Percentiles rank a stretch among this genome's conserved stretches.
phyloP scores from a whole-genome alignment of 30 jellyfish, hydroid and myxozoan species.

The Phacellophora camtschatica region DNA sequence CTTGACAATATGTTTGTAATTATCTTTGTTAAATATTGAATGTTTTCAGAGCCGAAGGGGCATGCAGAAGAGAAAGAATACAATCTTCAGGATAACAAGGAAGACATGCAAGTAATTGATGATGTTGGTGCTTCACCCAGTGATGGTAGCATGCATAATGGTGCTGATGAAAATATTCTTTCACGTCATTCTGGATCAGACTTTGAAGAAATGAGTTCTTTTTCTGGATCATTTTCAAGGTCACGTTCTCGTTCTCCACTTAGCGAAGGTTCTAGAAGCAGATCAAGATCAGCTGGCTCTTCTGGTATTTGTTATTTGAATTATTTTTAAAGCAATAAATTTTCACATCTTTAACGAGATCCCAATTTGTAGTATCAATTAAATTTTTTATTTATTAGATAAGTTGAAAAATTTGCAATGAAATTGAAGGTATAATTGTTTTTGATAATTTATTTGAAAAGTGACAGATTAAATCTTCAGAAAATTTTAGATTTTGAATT shows the following conservation, averaged over 20 bases:
- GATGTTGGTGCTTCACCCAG: conserved; percentile 74
- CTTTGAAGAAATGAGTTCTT: conserved; percentile 68
- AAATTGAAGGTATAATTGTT: too few relatives aligned
- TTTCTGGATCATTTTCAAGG: conserved; percentile 68
- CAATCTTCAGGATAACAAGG: conserved; percentile 71
- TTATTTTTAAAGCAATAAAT: too few relatives aligned
- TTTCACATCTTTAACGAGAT: too few relatives aligned
- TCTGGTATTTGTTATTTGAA: conserved; percentile 29
- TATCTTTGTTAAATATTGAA: not conserved
- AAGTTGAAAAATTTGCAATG: too few relatives aligned
- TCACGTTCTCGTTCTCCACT: conserved; percentile 55
- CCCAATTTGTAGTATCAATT: too few relatives aligned
- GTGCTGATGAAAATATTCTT: conserved; percentile 57
- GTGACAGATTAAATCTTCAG: too few relatives aligned
- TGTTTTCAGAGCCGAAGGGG: conserved; percentile 5
- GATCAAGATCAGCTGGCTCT: conserved; percentile 67
- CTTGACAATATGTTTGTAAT: not conserved
- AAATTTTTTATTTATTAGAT: too few relatives aligned
- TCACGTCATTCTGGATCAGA: conserved; percentile 77
- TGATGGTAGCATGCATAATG: conserved; percentile 51
- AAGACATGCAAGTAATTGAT: conserved; percentile 84
- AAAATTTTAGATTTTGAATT: not conserved
- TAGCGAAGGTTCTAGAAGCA: conserved; percentile 35
- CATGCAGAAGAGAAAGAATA: conserved; percentile 46
- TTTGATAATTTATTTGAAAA: too few relatives aligned